These are phyloP conservation scores for Syngnathus acus DNA, from an alignment of 2,797 vertebrate species.

Conservation along the genomic window DNA sequence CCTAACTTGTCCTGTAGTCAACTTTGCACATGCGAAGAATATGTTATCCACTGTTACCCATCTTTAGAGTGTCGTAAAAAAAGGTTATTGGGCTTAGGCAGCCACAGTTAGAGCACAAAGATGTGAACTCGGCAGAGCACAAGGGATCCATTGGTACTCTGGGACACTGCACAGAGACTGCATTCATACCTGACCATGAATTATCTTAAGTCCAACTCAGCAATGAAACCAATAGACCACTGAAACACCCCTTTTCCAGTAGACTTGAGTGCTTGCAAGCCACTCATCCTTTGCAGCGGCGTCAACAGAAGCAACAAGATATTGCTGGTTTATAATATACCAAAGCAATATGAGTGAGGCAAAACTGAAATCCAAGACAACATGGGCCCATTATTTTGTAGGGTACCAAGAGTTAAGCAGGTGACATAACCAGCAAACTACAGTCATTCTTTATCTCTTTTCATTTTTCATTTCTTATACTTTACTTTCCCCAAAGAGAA, in stretches of 20 bases:
- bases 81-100: not conserved
- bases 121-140: not conserved
- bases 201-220: not conserved
- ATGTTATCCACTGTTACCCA: not conserved
- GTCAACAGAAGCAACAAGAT: not conserved
- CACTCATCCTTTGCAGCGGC: not conserved
- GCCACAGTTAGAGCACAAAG: not conserved
- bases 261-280: not conserved
- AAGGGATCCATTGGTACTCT: not conserved
- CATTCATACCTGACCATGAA: not conserved
- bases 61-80: not conserved
- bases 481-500: too few species aligned
- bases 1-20: not conserved
- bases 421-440: too few species aligned
- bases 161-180: not conserved
- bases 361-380: too few species aligned
- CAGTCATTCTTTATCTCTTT: too few species aligned
- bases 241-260: not conserved
- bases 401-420: too few species aligned
- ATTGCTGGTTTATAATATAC: too few species aligned
- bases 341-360: too few species aligned
- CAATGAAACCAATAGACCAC: not conserved
- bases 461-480: not conserved
- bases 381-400: too few species aligned
- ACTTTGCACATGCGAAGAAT: not conserved